Base-by-base conservation (phyloP, 2,888 invertebrate species). In the Pandemis heparana region DNA sequence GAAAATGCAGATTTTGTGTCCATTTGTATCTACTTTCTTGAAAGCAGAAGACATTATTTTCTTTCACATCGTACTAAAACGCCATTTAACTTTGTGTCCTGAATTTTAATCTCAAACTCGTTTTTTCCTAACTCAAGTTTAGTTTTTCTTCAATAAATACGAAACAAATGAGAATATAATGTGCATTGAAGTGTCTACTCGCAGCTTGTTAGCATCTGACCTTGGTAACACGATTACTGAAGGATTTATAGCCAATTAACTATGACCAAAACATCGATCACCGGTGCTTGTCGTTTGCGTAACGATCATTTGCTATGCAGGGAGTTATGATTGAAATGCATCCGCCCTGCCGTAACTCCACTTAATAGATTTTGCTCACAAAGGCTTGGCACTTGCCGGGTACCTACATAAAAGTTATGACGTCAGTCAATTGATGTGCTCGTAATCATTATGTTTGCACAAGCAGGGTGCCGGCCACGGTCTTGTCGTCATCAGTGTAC, bases 361-460 rank as follows among this genome's bases (percentile, higher is more conserved):
- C 51, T 61, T 63, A 61, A 56, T 68, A 64, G 60, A 41, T 38
- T 43, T 39, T 39, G 62, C 62, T 62, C 60, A 74, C 74, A 66
- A 76, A 76, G 77, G 76, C 75, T 72, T 69, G 76, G 43, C 69
- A 71, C 74, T 75, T 65, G 66, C 59, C 48, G 32, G 41, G 46
- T 69, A 72, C 71, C 77, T 74, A 73, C 72, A 73, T 59, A 75
- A 71, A 71, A 74, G 69, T 65, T 60, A 76, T 81, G 82, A 83
- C 82, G 81, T 84, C 82, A 65, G 18, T 68, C 62, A 82, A 79
- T 79, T 78, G 81, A 80, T 79, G 80, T 80, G 80, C 81, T 81
- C 77, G 79, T 78, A 73, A 53, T 60, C 51, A 69, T 69, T 65
- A 68, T 69, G 51, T 65, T 51, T 60, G 56, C 48, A 56, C 23